Evolutionary conservation across 2,113 vertebrate species (phyloP), one percentile per base, ranked within the genome.

Genomic region (Penelope pileata): DNA sequence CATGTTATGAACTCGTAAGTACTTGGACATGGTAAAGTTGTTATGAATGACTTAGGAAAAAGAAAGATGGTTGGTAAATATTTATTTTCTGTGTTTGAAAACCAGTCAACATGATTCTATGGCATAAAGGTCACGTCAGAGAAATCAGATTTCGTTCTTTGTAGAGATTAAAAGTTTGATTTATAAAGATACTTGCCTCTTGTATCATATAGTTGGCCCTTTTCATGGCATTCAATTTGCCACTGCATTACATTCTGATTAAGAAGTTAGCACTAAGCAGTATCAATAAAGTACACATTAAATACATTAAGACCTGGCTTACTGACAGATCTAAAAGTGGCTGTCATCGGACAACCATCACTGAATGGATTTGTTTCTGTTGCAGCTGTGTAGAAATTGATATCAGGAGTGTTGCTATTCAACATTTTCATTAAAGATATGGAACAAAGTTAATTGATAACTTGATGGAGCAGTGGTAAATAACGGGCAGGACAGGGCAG

Each of bases 241-340:
- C 24, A 69, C 83, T 82, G 77, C 62, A 43, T 92, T 93, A 68
- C 81, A 64, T 93, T 92, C 80, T 92, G 95, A 87, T 96, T 95
- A 96, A 94, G 89, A 85, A 96, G 84, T 95, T 97, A 94, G 77
- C 91, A 82, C 95, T 92, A 91, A 87, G 62, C 77, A 76, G 9
- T 92, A 93, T 94, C 94, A 72, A 86, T 92, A 91, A 92, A 64
- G 92, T 82, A 93, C 86, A 95, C 81, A 82, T 92, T 82, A 96
- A 96, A 91, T 92, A 92, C 95, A 95, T 97, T 97, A 97, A 92
- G 91, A 42, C 62, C 92, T 95, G 96, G 94, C 93, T 67, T 64
- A 76, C 69, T 92, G 96, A 94, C 95, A 95, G 77, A 84, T 89
- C 48, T 89, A 68, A 73, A 92, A 94, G 86, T 82, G 62, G 81